phyloP scores from a whole-genome alignment of 2,888 invertebrate genomes.

The Augochlorella aurata region DNA sequence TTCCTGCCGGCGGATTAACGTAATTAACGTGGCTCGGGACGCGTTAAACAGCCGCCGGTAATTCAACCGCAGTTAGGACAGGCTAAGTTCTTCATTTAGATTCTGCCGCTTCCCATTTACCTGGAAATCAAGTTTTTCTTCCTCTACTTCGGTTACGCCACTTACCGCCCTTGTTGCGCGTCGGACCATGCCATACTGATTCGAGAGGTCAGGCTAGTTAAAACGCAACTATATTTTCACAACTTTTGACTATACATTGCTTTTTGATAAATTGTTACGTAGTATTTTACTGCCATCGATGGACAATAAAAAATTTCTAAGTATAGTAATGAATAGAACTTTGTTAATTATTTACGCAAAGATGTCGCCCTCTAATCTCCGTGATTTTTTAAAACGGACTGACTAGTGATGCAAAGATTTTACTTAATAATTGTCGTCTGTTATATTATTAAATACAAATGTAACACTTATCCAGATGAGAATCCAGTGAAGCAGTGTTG shows the following conservation, averaged over 20 bases:
- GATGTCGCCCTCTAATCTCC: too few species aligned
- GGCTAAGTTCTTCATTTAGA: conserved; percentile 44
- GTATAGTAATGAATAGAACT: too few species aligned
- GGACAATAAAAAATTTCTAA: too few species aligned
- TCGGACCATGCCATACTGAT: conserved; percentile 5
- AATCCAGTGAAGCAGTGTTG: not conserved
- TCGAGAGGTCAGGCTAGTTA: not conserved
- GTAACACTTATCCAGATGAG: too few species aligned
- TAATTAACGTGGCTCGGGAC: conserved; percentile 45
- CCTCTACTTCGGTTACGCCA: not conserved
- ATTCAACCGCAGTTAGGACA: conserved; percentile 50
- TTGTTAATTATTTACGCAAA: too few species aligned
- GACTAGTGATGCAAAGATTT: too few species aligned
- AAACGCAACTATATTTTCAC: not conserved
- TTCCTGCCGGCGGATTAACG: conserved; percentile 45
- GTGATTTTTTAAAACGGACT: too few species aligned
- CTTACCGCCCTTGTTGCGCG: conserved; percentile 35
- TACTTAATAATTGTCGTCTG: too few species aligned
- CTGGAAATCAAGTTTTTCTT: conserved; percentile 27
- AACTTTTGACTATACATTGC: not conserved
- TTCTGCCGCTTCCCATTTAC: conserved; percentile 36
- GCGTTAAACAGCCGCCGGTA: conserved; percentile 46
- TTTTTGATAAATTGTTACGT: not conserved
- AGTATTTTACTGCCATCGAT: not conserved
- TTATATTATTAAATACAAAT: too few species aligned